These are phyloP conservation scores for Ischnus inquisitorius DNA, from an alignment of 2,888 invertebrate species.

Conservation along the genomic window DNA sequence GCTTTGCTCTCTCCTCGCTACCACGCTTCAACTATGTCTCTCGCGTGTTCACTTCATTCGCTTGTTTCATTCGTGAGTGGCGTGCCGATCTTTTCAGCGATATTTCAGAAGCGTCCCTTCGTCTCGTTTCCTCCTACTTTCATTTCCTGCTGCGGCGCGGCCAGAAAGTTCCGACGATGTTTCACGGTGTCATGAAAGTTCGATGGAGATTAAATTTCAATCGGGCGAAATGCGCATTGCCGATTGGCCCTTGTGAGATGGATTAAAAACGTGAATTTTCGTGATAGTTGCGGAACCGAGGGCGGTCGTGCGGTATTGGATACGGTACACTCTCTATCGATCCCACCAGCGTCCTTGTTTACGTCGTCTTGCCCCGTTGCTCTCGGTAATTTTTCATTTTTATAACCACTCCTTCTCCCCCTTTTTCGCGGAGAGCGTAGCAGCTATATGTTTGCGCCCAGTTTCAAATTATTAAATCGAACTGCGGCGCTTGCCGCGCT, in stretches of 20 bases:
- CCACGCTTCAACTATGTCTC: background rate
- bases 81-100: constrained; percentile 27
- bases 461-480: constrained; percentile 39
- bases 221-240: constrained; percentile 9
- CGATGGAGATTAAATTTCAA: constrained; percentile 35
- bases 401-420: background rate
- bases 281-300: background rate
- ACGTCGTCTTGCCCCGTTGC: constrained; percentile 35
- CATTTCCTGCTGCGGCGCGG: background rate
- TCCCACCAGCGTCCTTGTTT: constrained; percentile 26
- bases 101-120: background rate
- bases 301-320: background rate
- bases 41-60: constrained; percentile 30
- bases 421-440: background rate
- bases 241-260: too few species aligned
- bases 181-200: background rate
- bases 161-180: background rate
- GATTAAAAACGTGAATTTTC: constrained; percentile 13
- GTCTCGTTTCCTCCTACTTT: too few species aligned
- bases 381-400: constrained; percentile 45
- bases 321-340: constrained; percentile 23
- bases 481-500: background rate
- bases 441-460: constrained; percentile 7
- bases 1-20: constrained; percentile 16
- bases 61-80: constrained; percentile 9